These are phyloP conservation scores for Battus philenor DNA, from an alignment of 1,140 invertebrate species.

Conservation along the genomic window DNA sequence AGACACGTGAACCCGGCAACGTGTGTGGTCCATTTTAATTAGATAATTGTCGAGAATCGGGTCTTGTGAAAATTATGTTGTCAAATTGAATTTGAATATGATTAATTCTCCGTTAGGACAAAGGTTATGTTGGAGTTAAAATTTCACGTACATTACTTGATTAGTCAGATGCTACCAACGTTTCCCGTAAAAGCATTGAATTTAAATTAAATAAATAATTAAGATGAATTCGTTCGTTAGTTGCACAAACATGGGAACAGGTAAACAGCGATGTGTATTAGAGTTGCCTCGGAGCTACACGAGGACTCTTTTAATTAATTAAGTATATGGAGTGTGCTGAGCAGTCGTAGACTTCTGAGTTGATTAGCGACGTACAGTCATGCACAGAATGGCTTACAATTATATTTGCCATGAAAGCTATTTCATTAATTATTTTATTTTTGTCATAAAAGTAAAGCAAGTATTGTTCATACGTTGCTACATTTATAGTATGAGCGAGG, in stretches of 20 bases:
- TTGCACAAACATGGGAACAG: conserved; percentile 45
- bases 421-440: too few relatives aligned
- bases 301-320: conserved; percentile 67
- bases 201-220: conserved; percentile 34
- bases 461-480: too few relatives aligned
- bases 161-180: conserved; percentile 24
- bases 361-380: conserved; percentile 37
- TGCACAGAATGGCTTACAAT: conserved; percentile 5
- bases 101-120: conserved; percentile 58
- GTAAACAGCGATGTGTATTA: conserved; percentile 44
- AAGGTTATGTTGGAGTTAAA: conserved; percentile 27
- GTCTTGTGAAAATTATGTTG: conserved; percentile 61
- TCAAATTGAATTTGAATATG: conserved; percentile 61
- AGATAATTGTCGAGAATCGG: conserved; percentile 53
- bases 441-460: too few relatives aligned
- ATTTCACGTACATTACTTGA: conserved; percentile 38
- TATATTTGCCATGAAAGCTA: too few relatives aligned
- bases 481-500: too few relatives aligned
- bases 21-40: conserved; percentile 52
- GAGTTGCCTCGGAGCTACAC: conserved; percentile 35
- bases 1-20: conserved; percentile 26
- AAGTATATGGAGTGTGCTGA: conserved; percentile 46
- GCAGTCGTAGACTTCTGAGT: conserved; percentile 36
- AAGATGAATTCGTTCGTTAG: conserved; percentile 55
- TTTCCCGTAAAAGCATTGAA: conserved; percentile 1